A percentile compares a stretch with the other conserved stretches of the same genome.
Conservation (phyloP, 1,140 invertebrate genomes). For the Euschistus heros region DNA sequence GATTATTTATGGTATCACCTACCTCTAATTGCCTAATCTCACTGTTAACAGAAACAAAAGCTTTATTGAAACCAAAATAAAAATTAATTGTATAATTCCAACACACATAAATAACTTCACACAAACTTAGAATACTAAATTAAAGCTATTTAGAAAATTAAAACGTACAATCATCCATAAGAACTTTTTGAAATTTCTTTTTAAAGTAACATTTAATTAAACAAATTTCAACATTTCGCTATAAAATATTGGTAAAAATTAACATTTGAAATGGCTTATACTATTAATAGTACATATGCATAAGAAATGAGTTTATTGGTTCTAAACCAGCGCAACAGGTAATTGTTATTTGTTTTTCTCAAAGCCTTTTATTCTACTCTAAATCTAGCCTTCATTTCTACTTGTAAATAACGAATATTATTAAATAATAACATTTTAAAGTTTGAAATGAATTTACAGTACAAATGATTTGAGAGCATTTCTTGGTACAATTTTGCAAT, state of each 20-base stretch:
- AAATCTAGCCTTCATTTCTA: no score
- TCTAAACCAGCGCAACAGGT: no score
- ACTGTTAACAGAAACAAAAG: conserved; percentile 10
- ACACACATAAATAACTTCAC: neutral
- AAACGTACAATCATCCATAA: neutral
- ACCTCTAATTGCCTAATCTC: conserved; percentile 4
- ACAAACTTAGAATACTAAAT: conserved; percentile 12
- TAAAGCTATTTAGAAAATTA: conserved; percentile 8
- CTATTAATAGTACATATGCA: conserved; percentile 8
- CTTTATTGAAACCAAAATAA: neutral
- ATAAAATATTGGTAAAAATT: neutral
- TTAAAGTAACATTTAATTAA: no score
- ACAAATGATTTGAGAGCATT: no score
- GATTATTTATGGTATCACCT: neutral
- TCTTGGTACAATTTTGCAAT: no score
- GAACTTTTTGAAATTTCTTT: neutral
- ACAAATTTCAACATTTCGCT: neutral
- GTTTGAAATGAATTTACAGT: no score
- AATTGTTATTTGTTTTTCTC: no score
- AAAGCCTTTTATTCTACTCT: no score
- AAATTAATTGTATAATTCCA: neutral
- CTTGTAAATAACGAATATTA: no score
- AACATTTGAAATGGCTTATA: neutral
- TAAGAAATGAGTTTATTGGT: neutral
- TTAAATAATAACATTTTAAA: no score